A percentile compares a stretch with the other conserved stretches of the same genome.
phyloP scores from a whole-genome alignment of 1,140 invertebrate genomes.

The Heliconius hewitsoni region DNA sequence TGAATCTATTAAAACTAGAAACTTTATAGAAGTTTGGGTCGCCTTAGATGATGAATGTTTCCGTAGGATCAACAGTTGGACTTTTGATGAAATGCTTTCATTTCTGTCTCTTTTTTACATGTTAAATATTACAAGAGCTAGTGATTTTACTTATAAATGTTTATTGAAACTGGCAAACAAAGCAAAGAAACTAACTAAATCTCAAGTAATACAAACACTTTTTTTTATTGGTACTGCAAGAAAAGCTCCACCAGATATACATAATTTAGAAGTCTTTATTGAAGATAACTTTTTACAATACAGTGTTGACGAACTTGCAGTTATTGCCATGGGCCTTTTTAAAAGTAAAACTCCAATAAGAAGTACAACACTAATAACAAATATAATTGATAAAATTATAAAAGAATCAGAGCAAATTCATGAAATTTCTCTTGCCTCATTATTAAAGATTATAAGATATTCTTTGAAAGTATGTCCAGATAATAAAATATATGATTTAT shows the following conservation, averaged over 20 bases:
- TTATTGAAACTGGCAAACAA: conserved; percentile 79
- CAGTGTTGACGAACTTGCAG: conserved; percentile 81
- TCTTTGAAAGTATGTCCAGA: conserved; percentile 55
- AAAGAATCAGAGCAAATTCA: conserved; percentile 70
- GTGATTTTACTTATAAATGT: conserved; percentile 73
- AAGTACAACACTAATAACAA: conserved; percentile 65
- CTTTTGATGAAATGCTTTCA: conserved; percentile 71
- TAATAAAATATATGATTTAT: conserved; percentile 61
- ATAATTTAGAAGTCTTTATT: conserved; percentile 82
- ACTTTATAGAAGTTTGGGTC: conserved; percentile 10
- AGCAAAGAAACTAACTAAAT: conserved; percentile 71
- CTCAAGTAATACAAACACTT: conserved; percentile 80
- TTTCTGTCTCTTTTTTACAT: conserved; percentile 80
- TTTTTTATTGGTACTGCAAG: conserved; percentile 81
- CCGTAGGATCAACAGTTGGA: conserved; percentile 74
- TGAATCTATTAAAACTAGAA: conserved; percentile 47
- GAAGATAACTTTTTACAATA: conserved; percentile 73
- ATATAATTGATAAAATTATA: conserved; percentile 75
- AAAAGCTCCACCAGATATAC: conserved; percentile 75
- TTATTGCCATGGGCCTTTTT: conserved; percentile 84
- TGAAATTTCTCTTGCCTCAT: conserved; percentile 79
- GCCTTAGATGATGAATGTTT: conserved; percentile 68
- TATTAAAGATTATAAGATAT: conserved; percentile 82
- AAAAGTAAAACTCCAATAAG: conserved; percentile 82
- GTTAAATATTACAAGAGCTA: conserved; percentile 63